Base-by-base conservation (phyloP, 2,113 vertebrate species). In the Alethe castanea region DNA sequence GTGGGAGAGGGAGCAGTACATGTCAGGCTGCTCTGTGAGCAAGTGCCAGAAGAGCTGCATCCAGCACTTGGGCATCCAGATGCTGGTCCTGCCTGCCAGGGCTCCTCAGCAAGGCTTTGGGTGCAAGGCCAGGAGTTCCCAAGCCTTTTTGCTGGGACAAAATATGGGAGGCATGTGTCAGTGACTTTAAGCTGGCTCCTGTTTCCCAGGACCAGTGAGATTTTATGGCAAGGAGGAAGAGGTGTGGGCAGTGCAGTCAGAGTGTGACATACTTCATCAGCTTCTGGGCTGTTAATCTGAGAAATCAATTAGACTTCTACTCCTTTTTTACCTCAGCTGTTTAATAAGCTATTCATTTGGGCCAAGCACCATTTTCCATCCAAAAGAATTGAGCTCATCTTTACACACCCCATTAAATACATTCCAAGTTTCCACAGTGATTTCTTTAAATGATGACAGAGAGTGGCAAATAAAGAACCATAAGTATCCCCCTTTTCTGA, bases 31-130 rank as follows among this genome's bases (percentile, higher is more conserved):
- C 35, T 38, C 53, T 26, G 16, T 53, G 70, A 77, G 26, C 76
- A 48, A 56, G 42, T 11, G 12, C 64, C 60, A 31, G 25, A 36
- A 84, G 42, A 65, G 36, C 22, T 66, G 33, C 6, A 2, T 65
- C 45, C 0, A 0, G 36, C 40, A 35, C 25, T 11, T 2, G 2
- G 36, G 26, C 80, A 77, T 35, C 50, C 65, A 25, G 23, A 4
- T 69, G 33, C 38, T 67, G 29, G 13, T 64, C 20, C 69, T 73
- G 64, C 28, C 52, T 87, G 35, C 47, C 44, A 36, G 35, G 8
- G 44, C 36, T 78, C 45, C n/a, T 65, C 36, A 69, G 48, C 62
- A 90, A 69, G n/a, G 24, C 24, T 73, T 48, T 77, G 19, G 14
- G 9, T 65, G 36, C 62, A 36, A 35, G 31, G 23, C 26, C 36